Conservation (phyloP, 1,140 invertebrate genomes). For the Episyrphus balteatus region DNA sequence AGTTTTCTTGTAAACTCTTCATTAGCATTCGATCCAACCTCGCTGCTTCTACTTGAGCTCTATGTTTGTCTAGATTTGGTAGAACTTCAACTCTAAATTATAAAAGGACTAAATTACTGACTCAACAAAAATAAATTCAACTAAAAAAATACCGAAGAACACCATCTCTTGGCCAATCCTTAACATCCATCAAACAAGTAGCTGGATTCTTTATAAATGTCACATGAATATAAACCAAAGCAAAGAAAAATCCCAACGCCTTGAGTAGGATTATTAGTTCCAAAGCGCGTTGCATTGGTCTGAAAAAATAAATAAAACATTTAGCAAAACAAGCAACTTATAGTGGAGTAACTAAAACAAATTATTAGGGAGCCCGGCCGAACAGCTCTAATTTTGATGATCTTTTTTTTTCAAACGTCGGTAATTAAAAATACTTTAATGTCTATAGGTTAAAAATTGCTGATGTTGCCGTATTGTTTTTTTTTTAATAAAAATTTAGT, state of each 20-base stretch:
- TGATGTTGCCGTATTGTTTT: too few relatives aligned
- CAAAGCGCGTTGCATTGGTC: constrained; percentile 71
- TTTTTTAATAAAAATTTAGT: constrained; percentile 5
- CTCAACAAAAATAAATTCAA: background rate
- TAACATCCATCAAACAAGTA: constrained; percentile 83
- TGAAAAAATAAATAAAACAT: constrained; percentile 17
- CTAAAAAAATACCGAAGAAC: constrained; percentile 52
- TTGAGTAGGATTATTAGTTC: constrained; percentile 86
- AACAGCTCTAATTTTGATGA: too few relatives aligned
- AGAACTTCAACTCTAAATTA: constrained; percentile 74
- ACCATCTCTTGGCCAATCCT: constrained; percentile 90
- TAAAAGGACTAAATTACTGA: background rate
- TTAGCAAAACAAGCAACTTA: background rate
- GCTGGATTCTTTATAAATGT: constrained; percentile 86
- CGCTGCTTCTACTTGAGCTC: constrained; percentile 59
- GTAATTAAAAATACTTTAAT: too few relatives aligned
- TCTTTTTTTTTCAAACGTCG: too few relatives aligned
- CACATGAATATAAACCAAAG: constrained; percentile 90
- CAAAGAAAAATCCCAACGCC: constrained; percentile 79
- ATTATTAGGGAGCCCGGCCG: too few relatives aligned
- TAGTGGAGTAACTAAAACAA: too few relatives aligned
- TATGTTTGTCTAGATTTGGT: constrained; percentile 71
- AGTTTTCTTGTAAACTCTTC: constrained; percentile 21
- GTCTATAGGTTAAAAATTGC: too few relatives aligned
- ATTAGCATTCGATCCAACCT: constrained; percentile 19